A percentile compares a stretch with the other conserved stretches of the same genome.
These are phyloP conservation scores for Chionomys nivalis DNA, from an alignment of 2,113 vertebrate species.

Conservation along the genomic window DNA sequence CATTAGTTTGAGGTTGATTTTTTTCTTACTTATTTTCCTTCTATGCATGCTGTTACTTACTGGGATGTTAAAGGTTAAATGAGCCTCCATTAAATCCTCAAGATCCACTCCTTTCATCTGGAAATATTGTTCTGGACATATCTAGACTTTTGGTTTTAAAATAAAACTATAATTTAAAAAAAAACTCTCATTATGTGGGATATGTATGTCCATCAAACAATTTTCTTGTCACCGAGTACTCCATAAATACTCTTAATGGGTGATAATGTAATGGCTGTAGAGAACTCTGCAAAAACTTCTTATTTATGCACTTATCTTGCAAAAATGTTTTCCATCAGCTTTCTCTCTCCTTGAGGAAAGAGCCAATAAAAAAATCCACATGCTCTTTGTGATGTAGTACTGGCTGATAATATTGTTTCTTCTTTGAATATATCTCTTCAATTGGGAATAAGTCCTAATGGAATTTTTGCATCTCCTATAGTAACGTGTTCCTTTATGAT, in stretches of 20 bases:
- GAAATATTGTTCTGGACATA: slow-evolving; percentile 65
- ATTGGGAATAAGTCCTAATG: slow-evolving; percentile 71
- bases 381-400: slow-evolving; percentile 50
- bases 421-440: neutral
- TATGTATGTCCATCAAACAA: slow-evolving; percentile 78
- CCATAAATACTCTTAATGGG: slow-evolving; percentile 76
- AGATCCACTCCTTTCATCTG: slow-evolving; percentile 35
- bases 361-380: slow-evolving; percentile 37
- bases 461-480: slow-evolving; percentile 59
- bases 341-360: slow-evolving; percentile 66
- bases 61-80: slow-evolving; percentile 55
- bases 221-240: slow-evolving; percentile 78
- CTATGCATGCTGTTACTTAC: slow-evolving; percentile 24
- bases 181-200: slow-evolving; percentile 74
- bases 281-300: slow-evolving; percentile 59
- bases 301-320: slow-evolving; percentile 71
- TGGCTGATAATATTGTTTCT: slow-evolving; percentile 44
- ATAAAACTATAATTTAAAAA: slow-evolving; percentile 69
- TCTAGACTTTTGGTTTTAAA: slow-evolving; percentile 65
- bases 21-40: neutral
- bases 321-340: slow-evolving; percentile 58
- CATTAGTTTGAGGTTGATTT: slow-evolving; percentile 3
- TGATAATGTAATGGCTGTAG: slow-evolving; percentile 63
- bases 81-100: slow-evolving; percentile 53
- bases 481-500: slow-evolving; percentile 58